These are phyloP conservation scores for Cossypha caffra DNA, from an alignment of 2,797 vertebrate species.

Conservation along the genomic window DNA sequence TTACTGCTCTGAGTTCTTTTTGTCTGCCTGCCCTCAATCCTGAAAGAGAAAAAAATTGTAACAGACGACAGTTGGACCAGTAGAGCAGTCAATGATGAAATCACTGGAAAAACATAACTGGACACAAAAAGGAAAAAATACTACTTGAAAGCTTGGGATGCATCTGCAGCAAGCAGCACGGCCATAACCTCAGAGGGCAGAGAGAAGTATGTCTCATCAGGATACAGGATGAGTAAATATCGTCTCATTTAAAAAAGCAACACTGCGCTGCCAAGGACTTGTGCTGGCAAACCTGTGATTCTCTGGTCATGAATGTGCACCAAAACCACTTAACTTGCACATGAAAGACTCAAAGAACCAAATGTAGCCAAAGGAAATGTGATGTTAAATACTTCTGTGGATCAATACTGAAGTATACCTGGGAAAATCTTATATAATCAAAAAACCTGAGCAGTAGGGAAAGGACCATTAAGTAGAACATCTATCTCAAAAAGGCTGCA, in stretches of 20 bases:
- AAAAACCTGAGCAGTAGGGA: background rate
- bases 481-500: background rate
- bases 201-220: background rate
- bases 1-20: background rate
- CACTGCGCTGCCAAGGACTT: background rate
- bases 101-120: background rate
- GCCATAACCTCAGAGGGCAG: background rate
- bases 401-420: background rate
- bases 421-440: background rate
- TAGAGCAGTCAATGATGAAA: background rate
- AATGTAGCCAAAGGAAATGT: background rate
- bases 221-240: background rate
- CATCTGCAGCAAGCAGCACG: background rate
- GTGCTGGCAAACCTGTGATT: background rate
- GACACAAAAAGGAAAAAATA: background rate
- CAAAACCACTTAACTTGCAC: background rate
- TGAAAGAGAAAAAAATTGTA: background rate
- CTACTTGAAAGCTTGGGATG: background rate
- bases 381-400: background rate
- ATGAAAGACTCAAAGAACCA: background rate
- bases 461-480: background rate
- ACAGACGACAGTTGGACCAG: background rate
- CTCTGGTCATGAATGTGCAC: background rate
- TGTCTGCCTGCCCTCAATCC: background rate
- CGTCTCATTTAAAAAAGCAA: background rate